phyloP scores from a whole-genome alignment of 92 coral and sea anemone genomes.

The Pocillopora grandis region DNA sequence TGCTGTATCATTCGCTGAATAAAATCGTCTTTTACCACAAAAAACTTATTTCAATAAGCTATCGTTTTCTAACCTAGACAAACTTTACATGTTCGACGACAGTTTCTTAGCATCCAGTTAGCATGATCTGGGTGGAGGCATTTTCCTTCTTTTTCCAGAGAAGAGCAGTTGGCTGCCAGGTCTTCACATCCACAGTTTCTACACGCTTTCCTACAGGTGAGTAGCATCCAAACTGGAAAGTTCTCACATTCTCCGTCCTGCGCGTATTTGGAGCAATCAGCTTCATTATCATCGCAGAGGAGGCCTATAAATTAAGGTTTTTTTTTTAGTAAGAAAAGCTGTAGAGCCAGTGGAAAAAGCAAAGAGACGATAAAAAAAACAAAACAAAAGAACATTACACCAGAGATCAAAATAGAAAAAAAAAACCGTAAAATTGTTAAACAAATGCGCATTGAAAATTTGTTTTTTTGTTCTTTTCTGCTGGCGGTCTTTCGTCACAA shows the following conservation, averaged over 20 bases:
- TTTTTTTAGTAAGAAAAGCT: background rate
- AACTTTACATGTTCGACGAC: slow-evolving; percentile 44
- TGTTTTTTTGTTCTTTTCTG: too few relatives aligned
- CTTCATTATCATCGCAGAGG: slow-evolving; percentile 24
- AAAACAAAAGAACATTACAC: too few relatives aligned
- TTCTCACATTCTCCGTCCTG: slow-evolving; percentile 23
- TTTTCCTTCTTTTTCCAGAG: slow-evolving; percentile 26
- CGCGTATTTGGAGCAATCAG: slow-evolving; percentile 25
- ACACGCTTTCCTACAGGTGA: slow-evolving; percentile 45
- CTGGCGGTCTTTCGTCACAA: too few relatives aligned
- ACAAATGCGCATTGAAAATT: too few relatives aligned
- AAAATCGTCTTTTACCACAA: too few relatives aligned
- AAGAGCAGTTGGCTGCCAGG: slow-evolving; percentile 27
- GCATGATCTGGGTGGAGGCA: slow-evolving; percentile 26
- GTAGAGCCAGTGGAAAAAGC: too few relatives aligned
- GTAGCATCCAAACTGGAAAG: slow-evolving; percentile 39
- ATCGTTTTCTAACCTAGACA: slow-evolving; percentile 29
- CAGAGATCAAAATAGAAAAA: too few relatives aligned
- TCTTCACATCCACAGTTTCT: slow-evolving; percentile 44
- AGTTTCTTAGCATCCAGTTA: slow-evolving; percentile 41
- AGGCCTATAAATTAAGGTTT: background rate
- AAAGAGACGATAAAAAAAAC: too few relatives aligned
- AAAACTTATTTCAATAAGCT: background rate
- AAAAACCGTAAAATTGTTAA: too few relatives aligned
- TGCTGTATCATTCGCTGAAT: too few relatives aligned